Base-by-base conservation (phyloP, 2,888 invertebrate genomes). In the Macroteleia sp. region DNA sequence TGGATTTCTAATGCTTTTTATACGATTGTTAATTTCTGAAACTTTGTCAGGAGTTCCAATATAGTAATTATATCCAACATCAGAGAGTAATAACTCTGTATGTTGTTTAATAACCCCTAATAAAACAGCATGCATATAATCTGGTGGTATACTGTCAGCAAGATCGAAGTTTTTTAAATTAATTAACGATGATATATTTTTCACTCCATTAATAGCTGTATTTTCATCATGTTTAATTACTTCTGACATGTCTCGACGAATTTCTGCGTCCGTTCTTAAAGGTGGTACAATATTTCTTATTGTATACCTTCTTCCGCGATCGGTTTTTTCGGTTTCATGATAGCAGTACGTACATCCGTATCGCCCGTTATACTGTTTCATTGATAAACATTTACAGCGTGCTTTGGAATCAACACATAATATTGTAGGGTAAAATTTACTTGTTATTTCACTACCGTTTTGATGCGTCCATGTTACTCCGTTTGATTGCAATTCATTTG, bases 331-430 rank as follows among this genome's bases (percentile, higher is more conserved):
- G 1, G 57, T 59, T 41, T 30, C 6, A 10, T 41, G 3, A 0
- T 6, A n/a, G n/a, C 69, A 69, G 14, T 14, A 59, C 1, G 69
- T 69, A 30, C 69, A 69, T 12, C 69, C 57, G 17, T 39, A 22
- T 0, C 1, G 0, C 1, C 69, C 69, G 42, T 69, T 69, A 22
- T 70, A 70, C 17, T 70, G 69, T 10, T 70, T 70, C 69, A 59
- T 70, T 25, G 12, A 17, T 12, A 70, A 25, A 14, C 42, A 3
- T 4, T 42, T 0, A 9, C 59, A 70, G 3, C 69, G 41, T 25
- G 50, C 50, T 59, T 70, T 70, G 8, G 59, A 70, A 59, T 70
- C 69, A 12, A 61, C 61, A 16, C 4, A 10, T 17, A 42, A n/a
- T 10, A 30, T 4, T 0, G 36, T 22, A 1, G 61, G 70, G 10